Percentiles rank a stretch among this genome's conserved stretches.
phyloP scores from a whole-genome alignment of 2,797 vertebrate species.

The Poeciliopsis infans region DNA sequence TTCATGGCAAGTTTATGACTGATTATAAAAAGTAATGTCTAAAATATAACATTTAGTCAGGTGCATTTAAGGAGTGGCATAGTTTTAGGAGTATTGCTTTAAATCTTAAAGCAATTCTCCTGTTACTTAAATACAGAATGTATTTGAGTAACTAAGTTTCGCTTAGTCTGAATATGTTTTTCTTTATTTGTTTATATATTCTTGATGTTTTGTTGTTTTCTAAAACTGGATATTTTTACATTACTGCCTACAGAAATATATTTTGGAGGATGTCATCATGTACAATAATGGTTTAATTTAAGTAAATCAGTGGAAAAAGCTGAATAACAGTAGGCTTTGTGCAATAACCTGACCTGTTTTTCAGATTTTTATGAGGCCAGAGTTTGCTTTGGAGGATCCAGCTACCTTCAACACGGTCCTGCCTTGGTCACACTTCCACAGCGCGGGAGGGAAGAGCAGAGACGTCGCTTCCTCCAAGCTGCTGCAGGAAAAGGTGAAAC shows the following conservation, averaged over 20 bases:
- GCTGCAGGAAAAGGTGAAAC: slow-evolving; percentile 94
- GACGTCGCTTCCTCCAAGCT: slow-evolving; percentile 94
- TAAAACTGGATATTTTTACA: background rate
- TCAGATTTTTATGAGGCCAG: slow-evolving; percentile 96
- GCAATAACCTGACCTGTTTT: background rate
- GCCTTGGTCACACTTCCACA: slow-evolving; percentile 97
- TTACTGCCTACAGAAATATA: background rate
- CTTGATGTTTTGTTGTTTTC: background rate
- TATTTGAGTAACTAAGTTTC: no score
- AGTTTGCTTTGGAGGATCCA: slow-evolving; percentile 96
- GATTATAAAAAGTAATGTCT: background rate
- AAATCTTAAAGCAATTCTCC: no score
- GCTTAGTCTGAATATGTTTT: no score
- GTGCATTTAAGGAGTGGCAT: no score
- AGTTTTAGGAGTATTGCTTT: no score
- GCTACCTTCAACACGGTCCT: slow-evolving; percentile 93
- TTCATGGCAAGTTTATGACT: background rate
- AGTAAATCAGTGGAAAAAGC: background rate
- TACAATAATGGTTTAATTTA: background rate
- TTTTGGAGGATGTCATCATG: background rate
- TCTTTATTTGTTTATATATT: background rate
- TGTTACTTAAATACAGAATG: no score
- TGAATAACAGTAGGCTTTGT: background rate
- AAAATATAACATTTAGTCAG: background rate
- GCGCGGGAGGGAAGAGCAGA: slow-evolving; percentile 88